Evolutionary conservation across 2,888 invertebrate genomes (phyloP), one percentile per base, ranked within the genome.

Genomic region (Drosophila histrio): DNA sequence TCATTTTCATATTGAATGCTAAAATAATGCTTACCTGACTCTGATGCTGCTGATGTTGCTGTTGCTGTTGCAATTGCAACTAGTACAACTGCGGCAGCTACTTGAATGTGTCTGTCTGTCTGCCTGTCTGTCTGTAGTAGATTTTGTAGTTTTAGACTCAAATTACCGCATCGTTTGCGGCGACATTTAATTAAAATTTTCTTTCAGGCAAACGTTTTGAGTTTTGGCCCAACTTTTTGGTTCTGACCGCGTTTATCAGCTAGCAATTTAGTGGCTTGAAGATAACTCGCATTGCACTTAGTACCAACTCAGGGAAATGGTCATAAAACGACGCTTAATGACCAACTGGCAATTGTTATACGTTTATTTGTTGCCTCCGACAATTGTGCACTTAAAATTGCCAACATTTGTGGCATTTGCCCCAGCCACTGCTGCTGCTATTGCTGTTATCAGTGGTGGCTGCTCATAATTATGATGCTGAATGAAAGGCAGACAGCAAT

Each of bases 101-200:
- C 52, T 57, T 65, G 66, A 17, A 52, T 47, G 56, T 53, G 39
- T 56, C 53, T 58, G 62, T 60, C 67, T 53, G 58, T 24, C n/a
- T n/a, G n/a, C n/a, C n/a, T 56, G 38, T 65, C 50, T 52, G 63
- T 60, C 67, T 53, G 58, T 24, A 70, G 67, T 52, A 19, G 52
- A 41, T 13, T 49, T 62, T 2, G 43, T 60, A 28, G 63, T 49
- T 69, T 44, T 39, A n/a, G 60, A 63, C 79, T 81, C 86, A 71
- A 67, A 83, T 83, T 87, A 83, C 82, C 86, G 82, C 85, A 87
- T 87, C 83, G 84, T 85, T 85, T 78, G 84, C 87, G 84, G 84
- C 88, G 84, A 85, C 84, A 88, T 87, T 85, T 85, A 88, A 85
- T 85, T 85, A 85, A 88, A 88, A 85, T 82, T 78, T 67, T 81